These are phyloP conservation scores for Thaumetopoea pityocampa DNA, from an alignment of 1,140 invertebrate genomes.

Conservation along the genomic window DNA sequence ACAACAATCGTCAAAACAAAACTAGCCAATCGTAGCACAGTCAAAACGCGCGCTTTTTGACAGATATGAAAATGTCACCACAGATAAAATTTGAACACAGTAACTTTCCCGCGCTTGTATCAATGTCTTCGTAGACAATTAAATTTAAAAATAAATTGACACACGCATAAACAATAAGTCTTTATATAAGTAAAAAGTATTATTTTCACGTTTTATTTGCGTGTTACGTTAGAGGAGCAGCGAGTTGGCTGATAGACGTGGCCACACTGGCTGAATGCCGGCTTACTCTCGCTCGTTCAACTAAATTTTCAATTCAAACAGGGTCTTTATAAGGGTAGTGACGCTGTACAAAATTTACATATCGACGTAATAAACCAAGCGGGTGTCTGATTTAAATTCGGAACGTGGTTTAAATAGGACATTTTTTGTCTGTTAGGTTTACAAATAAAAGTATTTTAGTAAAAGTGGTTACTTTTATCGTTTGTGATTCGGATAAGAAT, in stretches of 20 bases:
- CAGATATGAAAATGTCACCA: slow-evolving; percentile 7
- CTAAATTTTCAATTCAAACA: slow-evolving; percentile 75
- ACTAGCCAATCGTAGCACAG: slow-evolving; percentile 2
- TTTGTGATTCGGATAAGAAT: no score
- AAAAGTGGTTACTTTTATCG: no score
- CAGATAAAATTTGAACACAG: slow-evolving; percentile 10
- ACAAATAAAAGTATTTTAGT: slow-evolving; percentile 10
- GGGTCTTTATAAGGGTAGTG: slow-evolving; percentile 74
- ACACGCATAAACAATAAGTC: slow-evolving; percentile 2
- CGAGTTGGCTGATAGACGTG: slow-evolving; percentile 68
- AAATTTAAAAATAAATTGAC: neutral
- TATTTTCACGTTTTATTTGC: slow-evolving; percentile 12
- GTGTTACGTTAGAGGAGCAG: slow-evolving; percentile 35
- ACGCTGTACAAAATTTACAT: slow-evolving; percentile 73
- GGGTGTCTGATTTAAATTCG: slow-evolving; percentile 65
- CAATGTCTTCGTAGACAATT: slow-evolving; percentile 3
- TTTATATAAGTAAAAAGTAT: neutral
- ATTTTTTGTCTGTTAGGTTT: slow-evolving; percentile 9
- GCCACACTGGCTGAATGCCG: slow-evolving; percentile 57
- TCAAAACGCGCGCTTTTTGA: slow-evolving; percentile 13
- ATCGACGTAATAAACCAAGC: slow-evolving; percentile 69
- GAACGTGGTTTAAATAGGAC: slow-evolving; percentile 14
- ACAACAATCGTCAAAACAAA: slow-evolving; percentile 13
- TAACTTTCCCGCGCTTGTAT: slow-evolving; percentile 5
- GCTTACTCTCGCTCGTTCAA: slow-evolving; percentile 51